Evolutionary conservation across 2,888 invertebrate species (phyloP), one percentile per base, ranked within the genome.

Genomic region (Cantharis rustica): DNA sequence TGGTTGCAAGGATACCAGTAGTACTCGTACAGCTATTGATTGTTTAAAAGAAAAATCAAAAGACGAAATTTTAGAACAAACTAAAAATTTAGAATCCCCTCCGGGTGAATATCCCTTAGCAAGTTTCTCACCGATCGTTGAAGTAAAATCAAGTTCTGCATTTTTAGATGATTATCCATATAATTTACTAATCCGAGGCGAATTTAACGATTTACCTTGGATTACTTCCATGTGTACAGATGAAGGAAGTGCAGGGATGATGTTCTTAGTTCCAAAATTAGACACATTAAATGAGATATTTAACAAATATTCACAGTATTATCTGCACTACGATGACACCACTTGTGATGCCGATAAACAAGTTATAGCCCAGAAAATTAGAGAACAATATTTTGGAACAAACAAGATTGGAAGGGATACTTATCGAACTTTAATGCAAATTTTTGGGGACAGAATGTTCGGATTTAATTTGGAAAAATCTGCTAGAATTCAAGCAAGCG

Each of bases 161-260:
- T 95, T 95, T 87, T 87, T 95, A 1, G 89, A 89, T 0, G 90
- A 92, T 75, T 89, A 92, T 71, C 95, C 95, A 0, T 90, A 90
- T 80, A 90, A 90, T 61, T 89, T 93, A 0, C 89, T 94, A 70
- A 88, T 89, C 5, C 93, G 93, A 0, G 87, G 90, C 20, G 16
- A 64, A 10, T 91, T 92, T 81, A 89, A 91, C n/a, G 90, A 92
- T 77, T 84, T 93, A 3, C 95, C 95, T 0, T 93, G 94, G 90
- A 89, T 95, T 71, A 89, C 91, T 0, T 91, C 92, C 4, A 90
- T 93, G 68, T 91, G 92, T 0, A 90, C 91, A 13, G 92, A 94
- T 75, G 95, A 95, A 85, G 95, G 95, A 75, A 88, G 93, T n/a
- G 93, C 92, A 2, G 64, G 16, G 3, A 17, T 64, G 13, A 64